Base-by-base conservation (phyloP, 2,888 invertebrate species). In the Orthonevra nobilis region DNA sequence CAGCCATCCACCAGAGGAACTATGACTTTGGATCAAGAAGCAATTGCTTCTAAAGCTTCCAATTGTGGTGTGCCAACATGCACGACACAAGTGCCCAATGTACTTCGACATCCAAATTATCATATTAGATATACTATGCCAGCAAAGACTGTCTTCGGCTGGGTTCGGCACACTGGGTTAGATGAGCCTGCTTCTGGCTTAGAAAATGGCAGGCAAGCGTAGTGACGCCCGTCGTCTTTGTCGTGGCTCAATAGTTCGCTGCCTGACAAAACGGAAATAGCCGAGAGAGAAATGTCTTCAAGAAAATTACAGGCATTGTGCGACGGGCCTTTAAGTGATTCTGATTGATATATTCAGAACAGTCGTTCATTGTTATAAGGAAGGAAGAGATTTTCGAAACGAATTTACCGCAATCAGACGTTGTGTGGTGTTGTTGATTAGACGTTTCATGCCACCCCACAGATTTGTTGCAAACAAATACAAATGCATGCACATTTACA, bases 291-390 rank as follows among this genome's bases (percentile, higher is more conserved):
- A 72, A 74, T 58, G 69, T 81, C 81, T 81, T 81, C 48, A 74
- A 81, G 81, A 81, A 81, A 81, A 81, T 81, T 81, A 74, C 81
- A 68, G 74, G 68, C 69, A 81, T 81, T 81, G 81, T 81, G 63
- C 56, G 74, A 81, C 69, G 73, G 63, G 42, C n/a, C n/a, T 69
- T 81, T 74, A 81, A 81, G 74, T 81, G 74, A 81, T 81, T 81
- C 69, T 81, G 81, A 81, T 81, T 81, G 81, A 81, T 81, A 81
- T 81, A 81, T 81, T 81, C 81, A 81, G 81, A 81, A 74, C 81
- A 81, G 74, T 74, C 66, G 68, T 58, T 81, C 63, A 74, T 81
- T 81, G 74, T 81, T 68, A 68, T 69, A 50, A 81, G 81, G 81
- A 81, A 81, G 81, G 81, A 81, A 81, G 81, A 81, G 74, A 81